phyloP scores from a whole-genome alignment of 2,888 invertebrate genomes.

The Pseudococcus longispinus region DNA sequence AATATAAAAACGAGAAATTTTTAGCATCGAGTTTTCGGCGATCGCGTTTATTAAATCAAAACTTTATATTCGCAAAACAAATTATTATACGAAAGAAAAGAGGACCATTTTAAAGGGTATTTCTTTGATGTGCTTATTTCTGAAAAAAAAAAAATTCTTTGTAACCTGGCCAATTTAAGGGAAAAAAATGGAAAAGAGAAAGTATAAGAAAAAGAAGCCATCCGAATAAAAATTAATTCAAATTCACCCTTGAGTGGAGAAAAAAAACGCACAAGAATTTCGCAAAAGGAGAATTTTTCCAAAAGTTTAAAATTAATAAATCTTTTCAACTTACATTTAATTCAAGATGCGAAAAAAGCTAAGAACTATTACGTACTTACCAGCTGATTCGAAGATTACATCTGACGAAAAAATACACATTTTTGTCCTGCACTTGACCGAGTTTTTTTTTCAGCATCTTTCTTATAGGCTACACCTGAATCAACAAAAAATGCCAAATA shows the following conservation, averaged over 20 bases:
- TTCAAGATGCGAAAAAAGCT: not conserved
- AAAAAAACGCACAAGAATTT: not conserved
- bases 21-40: not conserved
- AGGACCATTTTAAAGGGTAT: not conserved
- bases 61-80: constrained; percentile 7
- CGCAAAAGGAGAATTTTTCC: not conserved
- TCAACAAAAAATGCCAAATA: not conserved
- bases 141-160: not conserved
- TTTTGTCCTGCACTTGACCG: no score
- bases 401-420: not conserved
- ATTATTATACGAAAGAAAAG: not conserved
- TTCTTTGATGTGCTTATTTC: not conserved
- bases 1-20: not conserved
- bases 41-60: not conserved
- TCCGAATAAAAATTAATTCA: not conserved
- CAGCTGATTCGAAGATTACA: not conserved
- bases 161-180: not conserved
- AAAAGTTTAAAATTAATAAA: not conserved
- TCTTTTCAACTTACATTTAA: not conserved
- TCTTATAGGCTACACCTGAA: not conserved
- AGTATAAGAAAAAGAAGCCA: not conserved
- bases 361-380: not conserved
- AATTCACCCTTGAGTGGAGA: not conserved
- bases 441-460: no score
- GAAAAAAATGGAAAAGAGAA: not conserved